Percentiles rank a stretch among this genome's conserved stretches.
Conservation (phyloP, 2,113 vertebrate species). For the Muscicapa adusta region DNA sequence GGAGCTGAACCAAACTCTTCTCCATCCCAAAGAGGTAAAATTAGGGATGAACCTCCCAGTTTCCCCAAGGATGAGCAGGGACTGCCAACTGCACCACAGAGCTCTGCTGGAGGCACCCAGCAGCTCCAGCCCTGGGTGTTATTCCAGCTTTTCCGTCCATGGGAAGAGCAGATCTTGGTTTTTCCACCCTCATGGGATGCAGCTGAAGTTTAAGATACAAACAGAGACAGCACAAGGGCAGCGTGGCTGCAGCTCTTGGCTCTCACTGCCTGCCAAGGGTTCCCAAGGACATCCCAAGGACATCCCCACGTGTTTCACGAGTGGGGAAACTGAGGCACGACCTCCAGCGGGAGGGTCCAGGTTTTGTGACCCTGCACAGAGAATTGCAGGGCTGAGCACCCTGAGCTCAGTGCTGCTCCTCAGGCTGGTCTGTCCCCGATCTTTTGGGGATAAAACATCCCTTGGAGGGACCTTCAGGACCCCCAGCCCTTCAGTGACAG, state of each 20-base stretch:
- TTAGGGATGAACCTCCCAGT: no score
- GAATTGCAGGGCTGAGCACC: rapidly evolving
- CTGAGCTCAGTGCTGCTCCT: not conserved
- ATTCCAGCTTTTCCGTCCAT: rapidly evolving
- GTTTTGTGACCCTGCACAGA: rapidly evolving
- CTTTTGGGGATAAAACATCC: not conserved
- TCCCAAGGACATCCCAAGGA: not conserved
- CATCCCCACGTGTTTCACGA: rapidly evolving
- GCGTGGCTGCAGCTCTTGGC: not conserved
- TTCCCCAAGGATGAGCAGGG: rapidly evolving
- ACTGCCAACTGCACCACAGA: rapidly evolving
- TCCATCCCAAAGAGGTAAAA: not conserved
- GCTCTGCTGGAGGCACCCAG: not conserved
- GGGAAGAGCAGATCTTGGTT: rapidly evolving
- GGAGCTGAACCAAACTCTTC: not conserved
- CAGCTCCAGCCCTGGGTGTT: rapidly evolving
- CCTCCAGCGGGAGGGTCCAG: rapidly evolving
- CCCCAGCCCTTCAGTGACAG: rapidly evolving
- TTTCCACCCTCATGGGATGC: not conserved
- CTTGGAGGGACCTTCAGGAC: not conserved
- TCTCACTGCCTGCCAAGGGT: rapidly evolving
- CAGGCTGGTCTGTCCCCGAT: rapidly evolving
- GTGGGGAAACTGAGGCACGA: not conserved
- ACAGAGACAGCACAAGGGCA: rapidly evolving
- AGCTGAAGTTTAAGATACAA: not conserved